Percentiles rank a stretch among this genome's conserved stretches.
Evolutionary conservation across 2,797 vertebrate genomes (phyloP).

Genomic region (Parotocinclus haroldoi): DNA sequence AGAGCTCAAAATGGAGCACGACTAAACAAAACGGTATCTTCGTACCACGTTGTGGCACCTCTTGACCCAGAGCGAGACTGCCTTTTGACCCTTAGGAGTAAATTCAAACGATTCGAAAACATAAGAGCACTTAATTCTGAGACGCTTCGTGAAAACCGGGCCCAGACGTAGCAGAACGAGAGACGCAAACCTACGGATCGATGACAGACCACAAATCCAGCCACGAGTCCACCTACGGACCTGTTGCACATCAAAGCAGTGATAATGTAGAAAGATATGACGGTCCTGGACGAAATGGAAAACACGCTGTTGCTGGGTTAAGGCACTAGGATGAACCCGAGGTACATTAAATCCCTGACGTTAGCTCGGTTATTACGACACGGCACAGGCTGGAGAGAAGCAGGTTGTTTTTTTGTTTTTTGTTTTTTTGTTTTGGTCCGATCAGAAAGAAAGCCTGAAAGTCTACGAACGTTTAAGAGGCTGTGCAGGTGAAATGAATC

Average conservation of each 20-base stretch:
- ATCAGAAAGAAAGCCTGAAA: conserved; percentile 20
- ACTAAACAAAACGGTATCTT: too few species aligned
- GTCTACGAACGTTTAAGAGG: conserved; percentile 5
- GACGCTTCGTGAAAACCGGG: too few species aligned
- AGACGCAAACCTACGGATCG: conserved; percentile 30
- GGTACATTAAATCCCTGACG: conserved; percentile 99
- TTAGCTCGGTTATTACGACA: conserved; percentile 86
- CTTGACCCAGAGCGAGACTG: too few species aligned
- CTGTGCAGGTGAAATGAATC: conserved; percentile 21
- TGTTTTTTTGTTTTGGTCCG: conserved; percentile 67
- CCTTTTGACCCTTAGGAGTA: too few species aligned
- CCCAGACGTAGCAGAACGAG: too few species aligned
- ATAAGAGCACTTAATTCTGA: too few species aligned
- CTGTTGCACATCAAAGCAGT: conserved; percentile 8
- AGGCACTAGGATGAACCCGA: conserved; percentile 99
- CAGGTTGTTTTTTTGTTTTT: too few species aligned
- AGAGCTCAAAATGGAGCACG: too few species aligned
- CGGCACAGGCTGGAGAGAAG: conserved; percentile 89
- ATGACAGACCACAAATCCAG: conserved; percentile 71
- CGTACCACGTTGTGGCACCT: too few species aligned
- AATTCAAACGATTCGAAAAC: too few species aligned
- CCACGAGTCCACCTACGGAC: conserved; percentile 56
- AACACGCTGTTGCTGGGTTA: conserved; percentile 78
- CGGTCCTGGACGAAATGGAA: conserved; percentile 11
- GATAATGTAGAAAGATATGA: not conserved